These are phyloP conservation scores for Brenthis hecate DNA, from an alignment of 2,888 invertebrate species.

Conservation along the genomic window DNA sequence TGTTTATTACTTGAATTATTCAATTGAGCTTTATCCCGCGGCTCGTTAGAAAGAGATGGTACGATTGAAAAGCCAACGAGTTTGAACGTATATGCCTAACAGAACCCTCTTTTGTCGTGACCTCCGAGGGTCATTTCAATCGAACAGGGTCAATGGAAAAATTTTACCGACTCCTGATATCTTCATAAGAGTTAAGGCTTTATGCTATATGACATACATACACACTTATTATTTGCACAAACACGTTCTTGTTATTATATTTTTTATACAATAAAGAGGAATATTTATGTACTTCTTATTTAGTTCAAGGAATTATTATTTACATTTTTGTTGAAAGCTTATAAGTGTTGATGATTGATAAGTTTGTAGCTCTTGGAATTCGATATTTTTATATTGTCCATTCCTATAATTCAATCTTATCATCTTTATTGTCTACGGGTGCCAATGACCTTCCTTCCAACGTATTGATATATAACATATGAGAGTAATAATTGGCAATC, in stretches of 20 bases:
- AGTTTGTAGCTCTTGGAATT: constrained; percentile 25
- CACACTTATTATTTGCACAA: constrained; percentile 1
- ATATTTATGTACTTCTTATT: too few species aligned
- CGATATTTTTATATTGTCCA: constrained; percentile 31
- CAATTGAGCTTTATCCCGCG: constrained; percentile 45
- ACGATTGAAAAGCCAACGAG: constrained; percentile 13
- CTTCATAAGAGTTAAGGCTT: constrained; percentile 8
- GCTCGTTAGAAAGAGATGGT: constrained; percentile 38
- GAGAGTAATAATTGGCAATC: constrained; percentile 23
- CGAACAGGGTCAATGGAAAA: constrained; percentile 32
- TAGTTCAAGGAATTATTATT: background rate
- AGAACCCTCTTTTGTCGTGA: constrained; percentile 28
- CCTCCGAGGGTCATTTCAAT: constrained; percentile 33
- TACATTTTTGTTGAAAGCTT: background rate
- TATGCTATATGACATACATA: too few species aligned
- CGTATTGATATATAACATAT: constrained; percentile 16
- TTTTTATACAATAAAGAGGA: background rate
- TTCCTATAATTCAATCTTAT: constrained; percentile 35
- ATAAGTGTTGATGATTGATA: constrained; percentile 16
- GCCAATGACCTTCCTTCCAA: constrained; percentile 42
- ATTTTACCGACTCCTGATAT: constrained; percentile 7
- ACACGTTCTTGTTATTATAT: background rate
- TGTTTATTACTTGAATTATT: constrained; percentile 50
- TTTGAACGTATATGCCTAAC: constrained; percentile 24
- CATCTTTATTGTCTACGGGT: constrained; percentile 28